These are phyloP conservation scores for Microcebus lehilahytsara DNA, from an alignment of 2,113 vertebrate genomes.

Conservation along the genomic window DNA sequence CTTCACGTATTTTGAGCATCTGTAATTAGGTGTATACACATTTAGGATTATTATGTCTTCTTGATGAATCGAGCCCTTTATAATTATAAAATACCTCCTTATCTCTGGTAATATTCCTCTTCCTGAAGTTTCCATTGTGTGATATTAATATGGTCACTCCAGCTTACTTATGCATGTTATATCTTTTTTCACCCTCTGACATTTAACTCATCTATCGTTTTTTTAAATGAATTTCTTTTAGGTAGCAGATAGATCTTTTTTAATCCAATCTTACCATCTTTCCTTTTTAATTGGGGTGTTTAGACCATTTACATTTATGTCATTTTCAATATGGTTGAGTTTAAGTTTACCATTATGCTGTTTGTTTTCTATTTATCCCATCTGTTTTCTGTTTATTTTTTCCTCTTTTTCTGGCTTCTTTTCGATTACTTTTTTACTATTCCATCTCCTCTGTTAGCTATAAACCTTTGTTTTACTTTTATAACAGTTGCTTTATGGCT, in stretches of 20 bases:
- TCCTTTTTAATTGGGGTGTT: slow-evolving; percentile 47
- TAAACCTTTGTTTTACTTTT: slow-evolving; percentile 51
- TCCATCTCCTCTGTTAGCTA: neutral
- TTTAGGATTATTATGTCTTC: neutral
- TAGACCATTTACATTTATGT: slow-evolving; percentile 21
- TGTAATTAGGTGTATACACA: neutral
- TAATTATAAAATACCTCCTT: neutral
- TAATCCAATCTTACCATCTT: neutral
- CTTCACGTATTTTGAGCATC: neutral
- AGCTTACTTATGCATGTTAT: neutral
- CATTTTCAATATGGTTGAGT: slow-evolving; percentile 18
- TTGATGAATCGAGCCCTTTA: neutral
- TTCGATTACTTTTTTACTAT: slow-evolving; percentile 10
- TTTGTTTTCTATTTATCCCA: slow-evolving; percentile 29
- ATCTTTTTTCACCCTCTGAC: neutral
- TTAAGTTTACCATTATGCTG: slow-evolving; percentile 30
- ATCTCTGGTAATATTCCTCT: neutral
- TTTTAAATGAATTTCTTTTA: slow-evolving; percentile 19
- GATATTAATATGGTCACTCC: neutral
- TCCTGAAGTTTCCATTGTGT: neutral
- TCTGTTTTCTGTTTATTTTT: slow-evolving; percentile 51
- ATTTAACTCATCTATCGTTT: neutral
- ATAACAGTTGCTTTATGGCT: neutral
- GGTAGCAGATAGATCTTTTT: neutral
- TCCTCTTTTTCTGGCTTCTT: slow-evolving; percentile 27